Conservation (phyloP, 2,113 vertebrate genomes). For the Neoarius graeffei region DNA sequence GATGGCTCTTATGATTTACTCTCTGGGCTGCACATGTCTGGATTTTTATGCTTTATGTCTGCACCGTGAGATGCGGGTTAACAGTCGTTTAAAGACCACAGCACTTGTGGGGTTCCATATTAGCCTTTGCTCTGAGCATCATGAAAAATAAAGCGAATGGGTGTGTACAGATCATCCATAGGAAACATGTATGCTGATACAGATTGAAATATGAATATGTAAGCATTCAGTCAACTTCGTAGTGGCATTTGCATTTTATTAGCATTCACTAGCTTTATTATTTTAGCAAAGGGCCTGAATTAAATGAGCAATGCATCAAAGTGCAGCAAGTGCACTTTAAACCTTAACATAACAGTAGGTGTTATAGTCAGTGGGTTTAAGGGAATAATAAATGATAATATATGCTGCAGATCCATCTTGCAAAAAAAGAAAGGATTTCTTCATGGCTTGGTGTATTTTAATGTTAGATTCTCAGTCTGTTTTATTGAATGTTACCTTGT, state of each 20-base stretch:
- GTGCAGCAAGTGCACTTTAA: background rate
- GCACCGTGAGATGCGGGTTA: conserved; percentile 62
- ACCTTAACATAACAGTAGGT: background rate
- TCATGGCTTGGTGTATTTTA: background rate
- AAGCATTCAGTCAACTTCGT: background rate
- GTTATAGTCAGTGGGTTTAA: background rate
- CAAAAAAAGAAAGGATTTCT: background rate
- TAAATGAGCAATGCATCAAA: conserved; percentile 2
- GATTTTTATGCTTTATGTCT: conserved; percentile 61
- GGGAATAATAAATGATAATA: conserved; percentile 4
- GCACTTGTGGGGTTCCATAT: conserved; percentile 42
- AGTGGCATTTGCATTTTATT: conserved; percentile 14
- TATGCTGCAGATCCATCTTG: background rate
- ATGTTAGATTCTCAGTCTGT: background rate
- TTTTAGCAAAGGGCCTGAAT: background rate
- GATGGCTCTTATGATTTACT: conserved; percentile 75
- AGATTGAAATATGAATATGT: conserved; percentile 16
- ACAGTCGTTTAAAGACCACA: conserved; percentile 63
- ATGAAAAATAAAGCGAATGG: conserved; percentile 15
- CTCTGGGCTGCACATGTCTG: conserved; percentile 58
- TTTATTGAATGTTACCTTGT: conserved; percentile 13
- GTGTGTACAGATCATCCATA: background rate
- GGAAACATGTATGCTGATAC: background rate
- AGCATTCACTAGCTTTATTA: background rate
- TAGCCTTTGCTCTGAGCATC: conserved; percentile 39